Base-by-base conservation (phyloP, 2,888 invertebrate genomes). In the Phrixothrix hirtus region DNA sequence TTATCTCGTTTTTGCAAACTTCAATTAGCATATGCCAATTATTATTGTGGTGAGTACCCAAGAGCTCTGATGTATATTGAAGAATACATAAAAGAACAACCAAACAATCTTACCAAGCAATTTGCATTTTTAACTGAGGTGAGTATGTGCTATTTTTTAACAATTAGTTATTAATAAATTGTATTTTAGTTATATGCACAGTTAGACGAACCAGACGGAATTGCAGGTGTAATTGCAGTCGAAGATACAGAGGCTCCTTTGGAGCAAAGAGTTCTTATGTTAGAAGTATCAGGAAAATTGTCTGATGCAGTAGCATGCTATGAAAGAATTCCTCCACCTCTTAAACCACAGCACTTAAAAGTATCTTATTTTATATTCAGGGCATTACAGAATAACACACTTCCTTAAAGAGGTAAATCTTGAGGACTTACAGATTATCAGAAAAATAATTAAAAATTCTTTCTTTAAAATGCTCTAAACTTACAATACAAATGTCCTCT, bases 271-370 rank as follows among this genome's bases (percentile, higher is more conserved):
- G 89, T 96, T 51, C 76, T 94, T 12, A 87, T 89, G 6, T 89
- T 93, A 74, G 89, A 92, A 66, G 87, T 92, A 27, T 87, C 88
- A 1, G 94, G 94, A 26, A 83, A 88, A 55, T 75, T 88, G 35
- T 87, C 88, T 72, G 93, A 95, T 70, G 93, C 93, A 0, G 88
- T 92, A 1, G 83, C 89, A 1, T 93, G 93, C 68, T 95, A 95
- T 71, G 95, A 95, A 72, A 82, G 88, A 57, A 80, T 92, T 39
- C 85, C 89, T 0, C 85, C 71, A 21, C 70, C 68, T 1, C 59
- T 76, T 1, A 73, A 77, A 50, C 69, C 77, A 7, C 73, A 75
- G 21, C 78, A 78, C 64, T 63, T 80, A 27, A 75, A 78, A 59
- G 72, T 70, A 59, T 2, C 25, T 31, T n/a, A n/a, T n/a, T n/a